phyloP scores from a whole-genome alignment of 2,797 vertebrate genomes.

The Chelmon rostratus region DNA sequence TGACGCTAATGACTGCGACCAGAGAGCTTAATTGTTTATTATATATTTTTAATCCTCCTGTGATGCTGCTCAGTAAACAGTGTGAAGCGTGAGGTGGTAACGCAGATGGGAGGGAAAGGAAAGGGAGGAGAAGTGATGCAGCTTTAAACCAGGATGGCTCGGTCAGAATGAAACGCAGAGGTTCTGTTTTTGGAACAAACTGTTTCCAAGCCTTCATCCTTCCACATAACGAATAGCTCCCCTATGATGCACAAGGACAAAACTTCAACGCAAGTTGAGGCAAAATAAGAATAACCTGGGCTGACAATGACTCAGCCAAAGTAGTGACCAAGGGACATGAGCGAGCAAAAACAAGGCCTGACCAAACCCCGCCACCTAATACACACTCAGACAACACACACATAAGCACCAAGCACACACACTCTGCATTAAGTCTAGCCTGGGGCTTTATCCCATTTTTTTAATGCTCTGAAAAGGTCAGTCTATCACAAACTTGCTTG shows the following conservation, averaged over 20 bases:
- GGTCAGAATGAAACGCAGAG: conserved; percentile 6
- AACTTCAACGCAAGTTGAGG: conserved; percentile 37
- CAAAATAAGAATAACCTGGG: conserved; percentile 48
- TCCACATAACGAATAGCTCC: conserved; percentile 31
- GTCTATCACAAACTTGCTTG: conserved; percentile 59
- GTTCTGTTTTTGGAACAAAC: conserved; percentile 44
- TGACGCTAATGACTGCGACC: background rate
- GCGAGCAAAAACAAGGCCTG: conserved; percentile 41
- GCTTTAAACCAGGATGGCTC: conserved; percentile 5
- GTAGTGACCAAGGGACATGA: conserved; percentile 40
- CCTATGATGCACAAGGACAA: conserved; percentile 50
- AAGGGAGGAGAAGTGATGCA: conserved; percentile 1
- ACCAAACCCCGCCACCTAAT: background rate
- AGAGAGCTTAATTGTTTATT: background rate
- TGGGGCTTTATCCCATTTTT: conserved; percentile 49
- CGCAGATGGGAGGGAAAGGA: background rate
- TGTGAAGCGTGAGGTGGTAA: background rate
- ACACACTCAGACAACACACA: conserved; percentile 2
- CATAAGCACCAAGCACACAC: conserved; percentile 10
- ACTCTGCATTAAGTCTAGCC: conserved; percentile 42
- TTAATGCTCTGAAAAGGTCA: conserved; percentile 71
- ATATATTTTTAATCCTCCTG: background rate
- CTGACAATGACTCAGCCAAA: conserved; percentile 58
- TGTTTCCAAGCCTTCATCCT: conserved; percentile 22
- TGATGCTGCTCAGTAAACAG: conserved; percentile 4